These are phyloP conservation scores for Petrolisthes cinctipes DNA, from an alignment of 2,888 invertebrate species.

Conservation along the genomic window DNA sequence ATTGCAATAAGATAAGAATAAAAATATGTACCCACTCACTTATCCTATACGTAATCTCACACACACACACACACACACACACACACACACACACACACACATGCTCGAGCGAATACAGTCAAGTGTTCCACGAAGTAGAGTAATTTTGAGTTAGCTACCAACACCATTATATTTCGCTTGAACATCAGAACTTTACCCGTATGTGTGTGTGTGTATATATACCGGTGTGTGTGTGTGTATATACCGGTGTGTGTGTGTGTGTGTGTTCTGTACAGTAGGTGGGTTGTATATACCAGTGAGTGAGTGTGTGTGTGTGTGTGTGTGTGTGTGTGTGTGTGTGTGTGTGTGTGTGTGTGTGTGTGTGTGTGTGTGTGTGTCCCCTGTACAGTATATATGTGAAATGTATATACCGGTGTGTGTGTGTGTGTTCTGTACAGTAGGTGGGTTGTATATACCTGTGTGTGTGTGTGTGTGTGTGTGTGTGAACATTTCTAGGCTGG, in stretches of 20 bases:
- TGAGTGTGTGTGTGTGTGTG: background rate
- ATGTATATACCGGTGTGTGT: background rate
- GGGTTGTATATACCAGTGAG: no score
- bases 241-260: background rate
- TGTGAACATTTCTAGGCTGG: background rate
- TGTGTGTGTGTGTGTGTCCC: constrained; percentile 14
- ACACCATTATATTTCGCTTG: no score
- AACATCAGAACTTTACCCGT: no score
- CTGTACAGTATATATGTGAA: no score
- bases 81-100: no score
- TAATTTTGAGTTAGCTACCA: no score
- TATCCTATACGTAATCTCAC: no score
- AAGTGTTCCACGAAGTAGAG: background rate
- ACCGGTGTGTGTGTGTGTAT: background rate
- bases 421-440: no score
- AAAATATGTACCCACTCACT: no score
- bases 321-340: background rate
- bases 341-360: constrained; percentile 15
- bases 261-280: constrained; percentile 1
- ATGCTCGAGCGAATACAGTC: no score
- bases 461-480: background rate
- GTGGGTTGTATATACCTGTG: background rate
- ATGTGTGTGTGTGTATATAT: background rate
- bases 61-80: no score
- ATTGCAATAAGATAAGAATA: no score